A percentile compares a stretch with the other conserved stretches of the same genome.
These are phyloP conservation scores for Tetramorium simillimum DNA, from an alignment of 1,140 invertebrate genomes.

Conservation along the genomic window DNA sequence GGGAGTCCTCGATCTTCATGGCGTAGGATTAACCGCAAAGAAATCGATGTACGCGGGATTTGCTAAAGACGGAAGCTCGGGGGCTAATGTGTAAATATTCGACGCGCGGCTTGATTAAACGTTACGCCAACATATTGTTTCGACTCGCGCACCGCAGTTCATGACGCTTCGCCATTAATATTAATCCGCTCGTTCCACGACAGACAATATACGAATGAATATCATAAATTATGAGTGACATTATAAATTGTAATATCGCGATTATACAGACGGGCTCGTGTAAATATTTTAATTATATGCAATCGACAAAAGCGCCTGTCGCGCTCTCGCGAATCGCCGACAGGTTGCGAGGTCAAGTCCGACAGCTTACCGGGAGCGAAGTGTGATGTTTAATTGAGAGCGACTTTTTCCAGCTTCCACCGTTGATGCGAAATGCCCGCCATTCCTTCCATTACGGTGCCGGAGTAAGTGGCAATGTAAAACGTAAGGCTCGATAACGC, in stretches of 20 bases:
- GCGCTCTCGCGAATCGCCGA: not conserved
- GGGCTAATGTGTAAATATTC: constrained; percentile 27
- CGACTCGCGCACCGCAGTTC: not conserved
- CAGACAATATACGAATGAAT: constrained; percentile 44
- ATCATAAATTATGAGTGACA: constrained; percentile 48
- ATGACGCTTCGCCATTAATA: constrained; percentile 37
- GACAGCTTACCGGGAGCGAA: not conserved
- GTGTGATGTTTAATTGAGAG: constrained; percentile 15
- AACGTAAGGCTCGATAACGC: constrained; percentile 41
- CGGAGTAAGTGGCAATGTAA: constrained; percentile 42
- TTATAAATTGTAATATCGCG: constrained; percentile 57
- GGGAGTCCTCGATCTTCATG: constrained; percentile 46
- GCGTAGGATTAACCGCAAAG: not conserved
- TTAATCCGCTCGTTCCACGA: constrained; percentile 42
- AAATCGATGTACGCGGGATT: not conserved
- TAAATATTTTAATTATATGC: constrained; percentile 47
- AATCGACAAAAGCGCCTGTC: not conserved
- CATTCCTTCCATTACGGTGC: constrained; percentile 31
- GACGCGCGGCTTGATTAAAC: constrained; percentile 1
- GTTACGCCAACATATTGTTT: constrained; percentile 14
- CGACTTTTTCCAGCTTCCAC: constrained; percentile 12
- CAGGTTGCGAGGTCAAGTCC: constrained; percentile 8
- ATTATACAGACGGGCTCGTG: constrained; percentile 31
- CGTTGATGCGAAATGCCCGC: not conserved
- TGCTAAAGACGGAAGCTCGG: not conserved